These are phyloP conservation scores for Linnaemya vulpina DNA, from an alignment of 2,888 invertebrate genomes.

Conservation along the genomic window DNA sequence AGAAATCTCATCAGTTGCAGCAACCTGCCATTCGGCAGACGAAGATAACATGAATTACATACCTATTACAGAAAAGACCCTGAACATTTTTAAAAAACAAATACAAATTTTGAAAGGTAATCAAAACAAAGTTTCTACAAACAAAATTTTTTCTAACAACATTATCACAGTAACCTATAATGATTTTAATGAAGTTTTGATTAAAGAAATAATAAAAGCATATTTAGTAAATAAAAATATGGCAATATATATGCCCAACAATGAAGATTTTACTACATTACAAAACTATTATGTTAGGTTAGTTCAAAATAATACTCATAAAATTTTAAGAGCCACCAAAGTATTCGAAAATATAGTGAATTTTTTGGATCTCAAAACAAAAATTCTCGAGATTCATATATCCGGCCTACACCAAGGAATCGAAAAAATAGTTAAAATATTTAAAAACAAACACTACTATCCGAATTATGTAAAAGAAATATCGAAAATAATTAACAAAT, in stretches of 20 bases:
- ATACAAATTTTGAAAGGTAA: not conserved
- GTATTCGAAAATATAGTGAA: not conserved
- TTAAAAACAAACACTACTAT: slow-evolving; percentile 42
- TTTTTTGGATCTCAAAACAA: no score
- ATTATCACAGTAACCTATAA: slow-evolving; percentile 12
- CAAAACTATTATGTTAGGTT: not conserved
- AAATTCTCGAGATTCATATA: slow-evolving; percentile 26
- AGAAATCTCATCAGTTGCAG: slow-evolving; percentile 1
- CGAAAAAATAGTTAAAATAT: slow-evolving; percentile 45
- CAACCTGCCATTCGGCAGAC: slow-evolving; percentile 24
- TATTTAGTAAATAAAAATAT: no score
- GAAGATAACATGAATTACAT: slow-evolving; percentile 20
- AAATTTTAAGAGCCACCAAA: slow-evolving; percentile 19
- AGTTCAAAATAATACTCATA: slow-evolving; percentile 5
- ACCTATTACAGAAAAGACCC: not conserved
- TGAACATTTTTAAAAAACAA: slow-evolving; percentile 22
- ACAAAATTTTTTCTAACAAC: slow-evolving; percentile 7
- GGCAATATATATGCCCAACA: no score
- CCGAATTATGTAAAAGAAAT: slow-evolving; percentile 61
- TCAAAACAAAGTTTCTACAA: not conserved
- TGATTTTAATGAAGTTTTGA: not conserved
- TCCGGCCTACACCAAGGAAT: slow-evolving; percentile 56
- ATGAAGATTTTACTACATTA: no score
- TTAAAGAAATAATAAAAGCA: no score
- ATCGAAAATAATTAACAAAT: slow-evolving; percentile 59